phyloP scores from a whole-genome alignment of 2,113 vertebrate species.

The Rhea pennata region DNA sequence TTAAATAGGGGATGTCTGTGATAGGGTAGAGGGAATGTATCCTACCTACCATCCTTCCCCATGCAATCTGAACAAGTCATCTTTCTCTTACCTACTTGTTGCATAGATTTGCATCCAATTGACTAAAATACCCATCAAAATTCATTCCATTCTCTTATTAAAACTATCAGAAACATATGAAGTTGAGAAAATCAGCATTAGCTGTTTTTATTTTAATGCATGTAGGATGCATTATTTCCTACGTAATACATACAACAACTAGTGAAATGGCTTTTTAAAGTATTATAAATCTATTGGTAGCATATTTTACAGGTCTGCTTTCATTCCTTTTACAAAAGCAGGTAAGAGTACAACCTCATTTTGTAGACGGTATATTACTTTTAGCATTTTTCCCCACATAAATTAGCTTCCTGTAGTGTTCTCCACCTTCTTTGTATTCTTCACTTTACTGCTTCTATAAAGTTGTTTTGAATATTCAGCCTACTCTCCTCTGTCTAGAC shows the following conservation, averaged over 20 bases:
- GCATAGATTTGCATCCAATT: not conserved
- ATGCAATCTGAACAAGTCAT: not conserved
- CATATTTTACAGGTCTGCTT: not conserved
- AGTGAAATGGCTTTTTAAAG: not conserved
- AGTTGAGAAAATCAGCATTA: not conserved
- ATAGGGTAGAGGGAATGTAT: not conserved
- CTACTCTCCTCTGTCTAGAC: not conserved
- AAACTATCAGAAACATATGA: not conserved
- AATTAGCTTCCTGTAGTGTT: not conserved
- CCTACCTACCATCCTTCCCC: accelerated
- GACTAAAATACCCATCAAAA: not conserved
- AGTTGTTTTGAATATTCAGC: not conserved
- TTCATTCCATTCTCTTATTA: not conserved
- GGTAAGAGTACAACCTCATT: not conserved
- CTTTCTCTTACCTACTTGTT: not conserved
- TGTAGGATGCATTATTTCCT: not conserved
- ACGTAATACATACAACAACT: not conserved
- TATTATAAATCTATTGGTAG: not conserved
- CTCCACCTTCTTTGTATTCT: not conserved
- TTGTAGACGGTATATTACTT: not conserved
- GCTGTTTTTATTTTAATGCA: not conserved
- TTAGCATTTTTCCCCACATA: not conserved
- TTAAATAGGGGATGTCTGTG: not conserved
- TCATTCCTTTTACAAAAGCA: not conserved
- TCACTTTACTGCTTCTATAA: not conserved